A percentile compares a stretch with the other conserved stretches of the same genome.
phyloP scores from a whole-genome alignment of 2,113 vertebrate genomes.

The Callithrix jacchus region DNA sequence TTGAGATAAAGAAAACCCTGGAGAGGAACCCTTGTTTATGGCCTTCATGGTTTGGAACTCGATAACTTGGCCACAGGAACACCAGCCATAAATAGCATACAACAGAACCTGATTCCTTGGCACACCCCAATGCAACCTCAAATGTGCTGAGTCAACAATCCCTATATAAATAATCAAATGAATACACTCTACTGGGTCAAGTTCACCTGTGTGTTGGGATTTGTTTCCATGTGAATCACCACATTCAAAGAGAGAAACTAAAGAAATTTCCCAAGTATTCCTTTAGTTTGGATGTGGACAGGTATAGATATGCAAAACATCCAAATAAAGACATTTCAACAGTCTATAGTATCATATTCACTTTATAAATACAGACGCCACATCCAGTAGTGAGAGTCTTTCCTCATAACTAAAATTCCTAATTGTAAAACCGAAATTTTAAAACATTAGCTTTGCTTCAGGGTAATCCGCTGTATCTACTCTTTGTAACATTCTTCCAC shows the following conservation, averaged over 20 bases:
- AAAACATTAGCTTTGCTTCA: conserved; percentile 4
- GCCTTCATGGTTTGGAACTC: background rate
- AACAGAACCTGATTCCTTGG: background rate
- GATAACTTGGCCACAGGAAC: background rate
- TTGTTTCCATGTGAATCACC: conserved; percentile 1
- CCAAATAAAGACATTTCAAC: conserved; percentile 32
- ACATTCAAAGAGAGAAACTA: conserved; percentile 33
- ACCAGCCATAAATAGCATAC: background rate
- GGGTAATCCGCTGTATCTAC: background rate
- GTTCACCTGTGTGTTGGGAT: background rate
- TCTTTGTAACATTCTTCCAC: conserved; percentile 33
- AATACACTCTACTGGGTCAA: conserved; percentile 9
- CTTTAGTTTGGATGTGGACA: background rate
- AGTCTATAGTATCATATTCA: background rate
- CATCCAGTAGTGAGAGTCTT: background rate
- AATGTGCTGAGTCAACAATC: background rate
- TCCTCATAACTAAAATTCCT: background rate
- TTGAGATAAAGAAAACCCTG: conserved; percentile 18
- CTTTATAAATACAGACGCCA: background rate
- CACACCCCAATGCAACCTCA: background rate
- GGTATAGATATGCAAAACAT: conserved; percentile 15
- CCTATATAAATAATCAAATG: conserved; percentile 8
- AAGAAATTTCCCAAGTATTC: conserved; percentile 26
- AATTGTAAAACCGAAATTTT: conserved; percentile 20
- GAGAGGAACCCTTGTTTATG: background rate